Evolutionary conservation across 2,113 vertebrate species (phyloP).

Genomic region (Shinisaurus crocodilurus): DNA sequence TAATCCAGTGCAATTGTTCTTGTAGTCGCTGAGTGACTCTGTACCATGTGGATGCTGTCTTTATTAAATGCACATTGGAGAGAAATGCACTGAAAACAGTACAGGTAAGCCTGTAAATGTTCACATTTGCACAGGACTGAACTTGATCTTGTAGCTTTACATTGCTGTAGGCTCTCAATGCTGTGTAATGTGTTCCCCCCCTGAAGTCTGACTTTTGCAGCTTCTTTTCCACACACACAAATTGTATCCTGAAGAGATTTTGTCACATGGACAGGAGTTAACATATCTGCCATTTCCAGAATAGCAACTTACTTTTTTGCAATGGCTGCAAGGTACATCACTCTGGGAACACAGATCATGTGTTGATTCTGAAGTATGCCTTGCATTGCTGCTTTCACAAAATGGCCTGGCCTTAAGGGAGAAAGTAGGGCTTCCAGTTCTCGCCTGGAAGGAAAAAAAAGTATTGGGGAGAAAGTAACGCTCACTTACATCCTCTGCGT

Average conservation of each 20-base stretch:
- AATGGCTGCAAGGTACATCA: constrained; percentile 66
- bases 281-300: not conserved
- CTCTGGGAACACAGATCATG: constrained; percentile 65
- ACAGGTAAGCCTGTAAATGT: not conserved
- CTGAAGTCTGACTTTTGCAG: not conserved
- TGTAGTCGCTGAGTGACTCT: not conserved
- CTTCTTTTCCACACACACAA: not conserved
- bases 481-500: no score
- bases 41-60: not conserved
- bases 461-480: not conserved
- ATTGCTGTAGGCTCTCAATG: not conserved
- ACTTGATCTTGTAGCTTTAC: not conserved
- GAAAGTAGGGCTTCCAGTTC: constrained; percentile 63
- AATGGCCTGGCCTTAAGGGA: constrained; percentile 61
- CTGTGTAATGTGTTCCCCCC: not conserved
- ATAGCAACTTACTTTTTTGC: constrained; percentile 57
- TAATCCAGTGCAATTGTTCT: not conserved
- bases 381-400: constrained; percentile 73
- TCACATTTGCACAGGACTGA: not conserved
- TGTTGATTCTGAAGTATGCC: constrained; percentile 71
- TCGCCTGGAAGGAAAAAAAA: constrained; percentile 56
- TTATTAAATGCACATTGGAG: not conserved
- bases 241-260: not conserved
- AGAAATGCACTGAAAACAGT: not conserved
- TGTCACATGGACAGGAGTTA: not conserved